A percentile compares a stretch with the other conserved stretches of the same genome.
Conservation (phyloP, 1,140 invertebrate species). For the Bradynema listronoti region DNA sequence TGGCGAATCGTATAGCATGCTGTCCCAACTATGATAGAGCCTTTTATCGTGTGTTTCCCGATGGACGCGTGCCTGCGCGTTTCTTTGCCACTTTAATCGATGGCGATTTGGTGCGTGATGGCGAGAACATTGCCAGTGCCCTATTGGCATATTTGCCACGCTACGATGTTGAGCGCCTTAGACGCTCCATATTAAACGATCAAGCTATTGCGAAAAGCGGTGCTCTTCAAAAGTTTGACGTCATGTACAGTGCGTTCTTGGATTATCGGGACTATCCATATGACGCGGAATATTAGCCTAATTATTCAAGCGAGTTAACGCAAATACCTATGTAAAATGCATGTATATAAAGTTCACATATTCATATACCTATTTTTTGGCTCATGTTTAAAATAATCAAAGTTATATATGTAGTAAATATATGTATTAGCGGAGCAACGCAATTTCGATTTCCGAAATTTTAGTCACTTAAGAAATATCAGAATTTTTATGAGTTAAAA, state of each 20-base stretch:
- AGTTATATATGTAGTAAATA: too few species aligned
- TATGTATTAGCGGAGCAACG: too few species aligned
- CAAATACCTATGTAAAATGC: not conserved
- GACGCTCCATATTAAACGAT: slow-evolving; percentile 7
- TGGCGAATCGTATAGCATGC: slow-evolving; percentile 12
- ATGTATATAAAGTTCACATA: too few species aligned
- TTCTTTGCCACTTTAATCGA: slow-evolving; percentile 13
- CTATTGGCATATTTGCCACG: slow-evolving; percentile 11
- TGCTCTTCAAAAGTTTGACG: slow-evolving; percentile 12
- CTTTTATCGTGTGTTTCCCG: slow-evolving; percentile 13
- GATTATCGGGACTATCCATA: slow-evolving; percentile 9
- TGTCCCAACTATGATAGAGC: slow-evolving; percentile 10
- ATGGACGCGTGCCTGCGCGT: slow-evolving; percentile 14
- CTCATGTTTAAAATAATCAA: too few species aligned
- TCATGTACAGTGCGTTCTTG: slow-evolving; percentile 12
- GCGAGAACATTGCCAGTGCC: slow-evolving; percentile 6
- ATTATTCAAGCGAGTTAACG: not conserved
- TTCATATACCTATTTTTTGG: too few species aligned
- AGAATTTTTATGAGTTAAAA: too few species aligned
- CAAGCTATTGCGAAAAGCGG: not conserved
- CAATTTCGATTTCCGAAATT: too few species aligned
- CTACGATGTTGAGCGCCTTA: slow-evolving; percentile 14
- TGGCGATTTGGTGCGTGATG: not conserved
- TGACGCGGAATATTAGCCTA: slow-evolving; percentile 1
- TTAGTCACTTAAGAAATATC: too few species aligned